Conservation (phyloP, 2,888 invertebrate genomes). For the Megalurothrips usitatus region DNA sequence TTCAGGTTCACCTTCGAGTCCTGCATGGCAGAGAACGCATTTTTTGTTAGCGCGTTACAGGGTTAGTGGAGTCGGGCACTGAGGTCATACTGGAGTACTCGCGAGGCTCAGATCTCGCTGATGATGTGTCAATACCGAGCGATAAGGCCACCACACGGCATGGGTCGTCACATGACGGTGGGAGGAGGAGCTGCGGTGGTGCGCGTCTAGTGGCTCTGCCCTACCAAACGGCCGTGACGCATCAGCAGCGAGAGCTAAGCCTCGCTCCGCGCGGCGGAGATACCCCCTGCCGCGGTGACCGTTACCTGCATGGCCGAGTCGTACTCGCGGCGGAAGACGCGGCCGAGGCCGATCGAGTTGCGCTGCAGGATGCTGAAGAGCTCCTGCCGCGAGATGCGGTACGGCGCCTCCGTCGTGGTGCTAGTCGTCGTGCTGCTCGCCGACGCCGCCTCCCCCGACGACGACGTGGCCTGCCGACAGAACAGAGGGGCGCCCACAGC, state of each 20-base stretch:
- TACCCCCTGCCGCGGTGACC: not conserved
- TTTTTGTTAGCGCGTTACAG: too few relatives aligned
- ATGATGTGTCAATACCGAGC: too few relatives aligned
- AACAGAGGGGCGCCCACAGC: not conserved
- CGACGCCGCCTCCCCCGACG: not conserved
- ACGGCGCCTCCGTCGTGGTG: not conserved
- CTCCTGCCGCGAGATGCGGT: constrained; percentile 15
- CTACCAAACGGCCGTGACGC: too few relatives aligned
- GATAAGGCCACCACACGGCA: too few relatives aligned
- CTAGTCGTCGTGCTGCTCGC: not conserved
- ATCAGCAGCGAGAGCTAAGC: too few relatives aligned
- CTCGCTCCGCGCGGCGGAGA: too few relatives aligned
- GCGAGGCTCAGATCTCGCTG: too few relatives aligned
- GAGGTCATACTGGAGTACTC: too few relatives aligned
- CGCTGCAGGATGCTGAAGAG: constrained; percentile 9
- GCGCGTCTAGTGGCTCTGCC: too few relatives aligned
- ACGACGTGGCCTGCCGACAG: not conserved
- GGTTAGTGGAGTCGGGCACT: too few relatives aligned
- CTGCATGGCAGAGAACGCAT: not conserved
- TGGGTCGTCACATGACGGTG: too few relatives aligned
- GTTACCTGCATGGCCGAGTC: constrained; percentile 9
- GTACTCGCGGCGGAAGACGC: not conserved
- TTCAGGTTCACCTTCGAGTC: constrained; percentile 20
- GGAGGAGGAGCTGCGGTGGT: too few relatives aligned
- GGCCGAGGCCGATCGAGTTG: constrained; percentile 9